A percentile compares a stretch with the other conserved stretches of the same genome.
These are phyloP conservation scores for Cossypha heuglini DNA, from an alignment of 2,797 vertebrate species.

Conservation along the genomic window DNA sequence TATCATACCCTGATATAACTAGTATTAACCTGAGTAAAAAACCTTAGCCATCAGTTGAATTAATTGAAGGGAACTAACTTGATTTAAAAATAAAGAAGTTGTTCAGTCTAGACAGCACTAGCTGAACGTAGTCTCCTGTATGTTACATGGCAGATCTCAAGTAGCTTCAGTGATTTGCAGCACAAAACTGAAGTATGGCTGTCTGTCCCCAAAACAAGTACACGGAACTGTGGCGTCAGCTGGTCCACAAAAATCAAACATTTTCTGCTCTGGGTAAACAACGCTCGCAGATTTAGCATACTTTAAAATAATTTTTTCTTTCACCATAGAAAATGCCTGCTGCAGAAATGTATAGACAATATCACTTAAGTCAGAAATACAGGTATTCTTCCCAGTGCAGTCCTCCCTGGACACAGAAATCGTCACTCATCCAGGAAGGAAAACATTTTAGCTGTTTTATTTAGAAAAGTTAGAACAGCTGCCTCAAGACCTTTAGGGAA, in stretches of 20 bases:
- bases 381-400: neutral
- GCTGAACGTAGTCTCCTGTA: fast-evolving
- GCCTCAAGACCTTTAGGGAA: neutral
- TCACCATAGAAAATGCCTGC: neutral
- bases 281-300: neutral
- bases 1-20: neutral
- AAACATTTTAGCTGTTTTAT: neutral
- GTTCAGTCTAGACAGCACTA: neutral
- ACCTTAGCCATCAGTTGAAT: neutral
- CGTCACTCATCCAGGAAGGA: neutral
- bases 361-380: neutral
- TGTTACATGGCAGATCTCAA: neutral
- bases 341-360: neutral
- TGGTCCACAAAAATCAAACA: neutral
- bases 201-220: neutral
- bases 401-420: neutral
- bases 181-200: neutral
- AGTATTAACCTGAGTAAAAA: neutral
- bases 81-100: neutral
- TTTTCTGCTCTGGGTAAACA: neutral
- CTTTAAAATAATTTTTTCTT: neutral
- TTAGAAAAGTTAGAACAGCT: neutral
- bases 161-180: neutral
- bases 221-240: neutral
- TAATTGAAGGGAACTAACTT: neutral